A percentile compares a stretch with the other conserved stretches of the same genome.
Conservation (phyloP, 1,140 invertebrate genomes). For the Drosophila jambulina region DNA sequence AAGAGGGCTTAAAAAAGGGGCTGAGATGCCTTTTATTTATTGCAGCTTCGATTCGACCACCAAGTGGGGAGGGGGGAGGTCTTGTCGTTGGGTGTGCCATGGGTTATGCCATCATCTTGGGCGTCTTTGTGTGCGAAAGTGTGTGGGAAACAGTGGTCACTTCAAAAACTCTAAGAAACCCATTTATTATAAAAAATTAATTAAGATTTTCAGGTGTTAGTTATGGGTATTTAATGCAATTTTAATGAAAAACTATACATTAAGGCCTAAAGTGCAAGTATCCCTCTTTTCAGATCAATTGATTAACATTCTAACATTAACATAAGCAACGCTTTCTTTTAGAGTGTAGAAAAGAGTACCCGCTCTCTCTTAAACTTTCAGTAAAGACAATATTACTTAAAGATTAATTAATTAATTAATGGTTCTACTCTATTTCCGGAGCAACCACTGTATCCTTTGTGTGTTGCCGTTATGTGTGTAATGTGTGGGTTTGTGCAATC, state of each 20-base stretch:
- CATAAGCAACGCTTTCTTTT: too few relatives aligned
- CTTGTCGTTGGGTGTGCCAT: slow-evolving; percentile 11
- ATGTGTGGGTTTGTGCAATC: slow-evolving; percentile 36
- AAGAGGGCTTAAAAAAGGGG: slow-evolving; percentile 3
- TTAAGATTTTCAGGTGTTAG: background rate
- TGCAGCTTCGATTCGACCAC: slow-evolving; percentile 46
- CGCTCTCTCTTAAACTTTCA: background rate
- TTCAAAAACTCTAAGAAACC: background rate
- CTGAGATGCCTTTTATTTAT: slow-evolving; percentile 43
- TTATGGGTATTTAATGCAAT: background rate
- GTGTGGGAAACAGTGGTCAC: slow-evolving; percentile 15
- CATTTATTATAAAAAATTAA: background rate
- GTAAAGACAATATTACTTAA: background rate
- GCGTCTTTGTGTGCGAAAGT: slow-evolving; percentile 4
- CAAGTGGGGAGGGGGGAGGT: background rate
- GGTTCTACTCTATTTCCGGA: background rate
- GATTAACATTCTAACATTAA: background rate
- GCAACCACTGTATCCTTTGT: slow-evolving; percentile 16
- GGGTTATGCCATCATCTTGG: slow-evolving; percentile 44
- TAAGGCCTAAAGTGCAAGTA: too few relatives aligned
- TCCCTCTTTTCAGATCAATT: background rate
- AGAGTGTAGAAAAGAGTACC: background rate
- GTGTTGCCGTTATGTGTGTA: slow-evolving; percentile 4
- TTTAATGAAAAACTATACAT: too few relatives aligned
- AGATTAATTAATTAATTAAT: slow-evolving; percentile 2